phyloP scores from a whole-genome alignment of 2,113 vertebrate genomes.

The Zosterops lateralis region DNA sequence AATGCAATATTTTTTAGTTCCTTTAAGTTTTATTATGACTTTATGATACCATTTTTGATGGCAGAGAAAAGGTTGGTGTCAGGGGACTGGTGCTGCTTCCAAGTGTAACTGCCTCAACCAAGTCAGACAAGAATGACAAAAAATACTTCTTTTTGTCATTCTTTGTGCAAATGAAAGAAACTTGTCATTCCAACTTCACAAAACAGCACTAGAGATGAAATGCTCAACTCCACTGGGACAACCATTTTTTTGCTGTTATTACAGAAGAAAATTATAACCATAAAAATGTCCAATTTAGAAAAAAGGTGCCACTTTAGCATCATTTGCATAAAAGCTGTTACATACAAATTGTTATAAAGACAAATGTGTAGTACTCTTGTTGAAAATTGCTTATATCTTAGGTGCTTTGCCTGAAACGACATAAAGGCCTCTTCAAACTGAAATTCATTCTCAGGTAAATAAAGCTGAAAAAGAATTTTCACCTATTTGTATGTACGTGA shows the following conservation, averaged over 20 bases:
- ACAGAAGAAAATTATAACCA: conserved; percentile 92
- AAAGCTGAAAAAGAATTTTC: conserved; percentile 77
- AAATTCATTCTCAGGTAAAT: conserved; percentile 86
- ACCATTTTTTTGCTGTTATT: conserved; percentile 89
- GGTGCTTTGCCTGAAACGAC: conserved; percentile 76
- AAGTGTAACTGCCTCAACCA: conserved; percentile 61
- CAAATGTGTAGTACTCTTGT: conserved; percentile 87
- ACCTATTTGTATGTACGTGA: conserved; percentile 73
- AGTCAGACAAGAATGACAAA: conserved; percentile 61
- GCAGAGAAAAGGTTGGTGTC: conserved; percentile 45
- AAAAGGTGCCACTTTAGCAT: conserved; percentile 87
- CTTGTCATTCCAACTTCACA: conserved; percentile 96
- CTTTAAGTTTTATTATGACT: conserved; percentile 39
- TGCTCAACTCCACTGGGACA: conserved; percentile 88
- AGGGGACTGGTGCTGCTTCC: conserved; percentile 52
- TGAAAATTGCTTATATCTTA: conserved; percentile 84
- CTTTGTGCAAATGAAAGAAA: conserved; percentile 91
- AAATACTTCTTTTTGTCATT: conserved; percentile 80
- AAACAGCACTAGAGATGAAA: conserved; percentile 86
- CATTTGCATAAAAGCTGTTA: conserved; percentile 97
- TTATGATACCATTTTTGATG: conserved; percentile 31
- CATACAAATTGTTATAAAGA: conserved; percentile 94
- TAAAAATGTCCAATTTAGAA: conserved; percentile 93
- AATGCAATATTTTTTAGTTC: conserved; percentile 11
- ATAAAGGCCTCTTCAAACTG: conserved; percentile 81